These are phyloP conservation scores for Diplolepis rosae DNA, from an alignment of 2,888 invertebrate genomes.

Conservation along the genomic window DNA sequence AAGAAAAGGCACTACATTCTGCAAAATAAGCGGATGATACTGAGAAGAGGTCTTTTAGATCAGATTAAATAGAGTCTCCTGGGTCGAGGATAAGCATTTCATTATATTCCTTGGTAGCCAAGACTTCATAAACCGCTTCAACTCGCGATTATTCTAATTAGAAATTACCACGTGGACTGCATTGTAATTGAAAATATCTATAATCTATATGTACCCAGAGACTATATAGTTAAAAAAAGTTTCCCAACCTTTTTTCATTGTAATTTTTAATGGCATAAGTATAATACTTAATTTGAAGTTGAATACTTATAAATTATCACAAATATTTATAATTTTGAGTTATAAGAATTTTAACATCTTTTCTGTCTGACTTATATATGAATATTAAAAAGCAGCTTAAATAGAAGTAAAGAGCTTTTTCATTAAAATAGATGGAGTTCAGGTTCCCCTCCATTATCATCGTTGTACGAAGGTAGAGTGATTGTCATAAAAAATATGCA, in stretches of 20 bases:
- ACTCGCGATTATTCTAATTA: slow-evolving; percentile 18
- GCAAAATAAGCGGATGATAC: neutral
- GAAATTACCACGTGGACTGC: slow-evolving; percentile 24
- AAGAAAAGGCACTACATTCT: no score
- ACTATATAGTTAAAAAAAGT: neutral
- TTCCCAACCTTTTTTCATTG: neutral
- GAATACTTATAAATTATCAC: neutral
- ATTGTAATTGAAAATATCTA: neutral
- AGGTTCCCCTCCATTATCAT: neutral
- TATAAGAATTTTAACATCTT: neutral
- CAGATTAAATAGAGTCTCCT: neutral
- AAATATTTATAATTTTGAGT: neutral
- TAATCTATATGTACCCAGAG: neutral
- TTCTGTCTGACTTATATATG: no score
- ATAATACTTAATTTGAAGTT: neutral
- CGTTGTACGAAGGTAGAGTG: neutral
- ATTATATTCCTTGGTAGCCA: slow-evolving; percentile 4
- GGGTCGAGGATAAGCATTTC: slow-evolving; percentile 2
- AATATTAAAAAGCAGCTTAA: neutral
- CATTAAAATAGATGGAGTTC: neutral
- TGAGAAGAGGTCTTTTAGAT: neutral
- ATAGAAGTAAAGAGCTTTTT: neutral
- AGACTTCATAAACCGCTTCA: slow-evolving; percentile 1
- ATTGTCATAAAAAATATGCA: slow-evolving; percentile 33
- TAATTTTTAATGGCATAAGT: neutral